Conservation (phyloP, 2,888 invertebrate genomes). For the Tachina grossa region DNA sequence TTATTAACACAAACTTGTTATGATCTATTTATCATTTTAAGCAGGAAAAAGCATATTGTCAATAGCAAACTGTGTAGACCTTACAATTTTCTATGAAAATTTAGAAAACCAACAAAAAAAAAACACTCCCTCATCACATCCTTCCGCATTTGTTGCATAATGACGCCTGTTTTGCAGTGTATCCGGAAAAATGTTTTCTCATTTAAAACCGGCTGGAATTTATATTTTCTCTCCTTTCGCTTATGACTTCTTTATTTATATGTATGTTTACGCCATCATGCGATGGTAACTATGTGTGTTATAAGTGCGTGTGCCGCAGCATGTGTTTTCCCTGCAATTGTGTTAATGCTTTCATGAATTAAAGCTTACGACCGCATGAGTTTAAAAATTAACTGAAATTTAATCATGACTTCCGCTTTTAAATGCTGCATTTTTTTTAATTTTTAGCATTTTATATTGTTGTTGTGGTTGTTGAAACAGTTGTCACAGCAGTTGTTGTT, state of each 20-base stretch:
- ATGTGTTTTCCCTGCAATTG: background rate
- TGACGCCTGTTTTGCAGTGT: conserved; percentile 30
- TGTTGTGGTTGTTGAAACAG: too few relatives aligned
- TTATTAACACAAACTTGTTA: conserved; percentile 61
- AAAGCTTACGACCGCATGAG: background rate
- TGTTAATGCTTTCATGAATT: background rate
- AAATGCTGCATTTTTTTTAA: conserved; percentile 41
- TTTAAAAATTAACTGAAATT: conserved; percentile 48
- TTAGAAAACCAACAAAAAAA: conserved; percentile 20
- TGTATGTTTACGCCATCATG: background rate
- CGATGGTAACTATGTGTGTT: background rate
- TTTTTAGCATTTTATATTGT: background rate
- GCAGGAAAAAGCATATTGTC: background rate
- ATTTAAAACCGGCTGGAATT: conserved; percentile 18
- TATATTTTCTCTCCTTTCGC: background rate
- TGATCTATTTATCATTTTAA: conserved; percentile 41
- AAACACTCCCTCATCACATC: conserved; percentile 25
- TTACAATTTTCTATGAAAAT: background rate
- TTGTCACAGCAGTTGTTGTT: background rate
- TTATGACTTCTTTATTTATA: background rate
- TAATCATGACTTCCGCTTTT: conserved; percentile 61
- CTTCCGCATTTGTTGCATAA: conserved; percentile 47
- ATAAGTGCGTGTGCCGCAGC: background rate
- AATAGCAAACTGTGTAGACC: background rate
- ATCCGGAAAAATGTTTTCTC: conserved; percentile 34